A percentile compares a stretch with the other conserved stretches of the same genome.
These are phyloP conservation scores for Picus viridis DNA, from an alignment of 2,797 vertebrate genomes.

Conservation along the genomic window DNA sequence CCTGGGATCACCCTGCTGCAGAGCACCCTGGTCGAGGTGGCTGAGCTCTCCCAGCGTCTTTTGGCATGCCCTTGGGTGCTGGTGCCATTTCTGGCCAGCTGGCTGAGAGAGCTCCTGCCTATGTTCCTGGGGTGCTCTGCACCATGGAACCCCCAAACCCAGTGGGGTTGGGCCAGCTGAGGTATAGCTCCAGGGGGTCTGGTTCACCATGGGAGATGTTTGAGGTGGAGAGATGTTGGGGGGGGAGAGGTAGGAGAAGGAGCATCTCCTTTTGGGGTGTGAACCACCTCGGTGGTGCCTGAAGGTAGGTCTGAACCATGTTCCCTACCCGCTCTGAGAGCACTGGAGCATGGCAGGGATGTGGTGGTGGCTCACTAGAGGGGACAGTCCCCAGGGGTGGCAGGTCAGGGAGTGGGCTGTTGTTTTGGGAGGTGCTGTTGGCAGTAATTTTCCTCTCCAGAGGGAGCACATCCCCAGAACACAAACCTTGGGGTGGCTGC, in stretches of 20 bases:
- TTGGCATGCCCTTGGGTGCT: background rate
- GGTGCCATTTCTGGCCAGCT: background rate
- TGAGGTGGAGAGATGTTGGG: background rate
- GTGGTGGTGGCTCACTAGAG: rapidly evolving
- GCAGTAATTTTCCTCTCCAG: background rate
- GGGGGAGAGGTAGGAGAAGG: background rate
- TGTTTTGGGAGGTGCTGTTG: background rate
- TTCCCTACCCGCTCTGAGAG: background rate
- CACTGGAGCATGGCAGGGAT: rapidly evolving
- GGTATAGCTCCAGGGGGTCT: background rate
- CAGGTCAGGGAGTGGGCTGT: rapidly evolving
- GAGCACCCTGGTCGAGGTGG: background rate
- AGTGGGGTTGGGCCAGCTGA: background rate
- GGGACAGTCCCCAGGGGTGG: background rate
- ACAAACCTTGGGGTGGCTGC: background rate
- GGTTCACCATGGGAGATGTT: background rate
- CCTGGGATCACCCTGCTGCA: background rate
- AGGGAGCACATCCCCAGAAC: background rate
- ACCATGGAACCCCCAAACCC: background rate
- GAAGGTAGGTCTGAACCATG: rapidly evolving
- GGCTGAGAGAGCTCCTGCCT: background rate
- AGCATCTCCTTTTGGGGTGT: background rate
- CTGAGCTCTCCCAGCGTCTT: background rate
- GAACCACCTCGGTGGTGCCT: background rate
- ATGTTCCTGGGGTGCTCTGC: background rate